Evolutionary conservation across 2,113 vertebrate species (phyloP).

Genomic region (Muscicapa adusta): DNA sequence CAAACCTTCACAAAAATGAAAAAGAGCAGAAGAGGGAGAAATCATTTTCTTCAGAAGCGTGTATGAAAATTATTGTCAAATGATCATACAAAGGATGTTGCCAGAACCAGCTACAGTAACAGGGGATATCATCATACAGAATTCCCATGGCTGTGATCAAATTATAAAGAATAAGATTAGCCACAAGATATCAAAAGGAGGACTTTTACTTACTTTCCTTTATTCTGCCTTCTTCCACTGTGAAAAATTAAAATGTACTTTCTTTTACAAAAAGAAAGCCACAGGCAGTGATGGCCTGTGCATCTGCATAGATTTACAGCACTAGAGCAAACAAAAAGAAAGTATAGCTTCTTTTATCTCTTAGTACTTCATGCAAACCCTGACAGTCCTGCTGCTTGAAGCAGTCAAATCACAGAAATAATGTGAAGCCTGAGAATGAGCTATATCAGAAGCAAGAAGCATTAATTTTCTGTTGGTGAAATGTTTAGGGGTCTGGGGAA

Average conservation of each 20-base stretch:
- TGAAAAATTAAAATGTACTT: neutral
- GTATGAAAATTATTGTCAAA: neutral
- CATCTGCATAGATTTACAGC: neutral
- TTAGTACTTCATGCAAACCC: neutral
- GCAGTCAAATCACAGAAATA: neutral
- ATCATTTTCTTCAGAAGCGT: neutral
- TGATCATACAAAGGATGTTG: neutral
- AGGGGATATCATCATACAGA: neutral
- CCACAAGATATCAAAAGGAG: neutral
- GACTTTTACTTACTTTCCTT: neutral
- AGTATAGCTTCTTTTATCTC: neutral
- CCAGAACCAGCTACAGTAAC: neutral
- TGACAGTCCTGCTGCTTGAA: neutral
- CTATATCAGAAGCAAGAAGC: neutral
- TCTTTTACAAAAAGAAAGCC: neutral
- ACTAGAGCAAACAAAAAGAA: neutral
- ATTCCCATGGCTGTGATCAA: neutral
- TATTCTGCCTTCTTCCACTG: neutral
- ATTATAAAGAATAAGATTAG: neutral
- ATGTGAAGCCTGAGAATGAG: neutral
- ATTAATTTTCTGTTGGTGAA: neutral
- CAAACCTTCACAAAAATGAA: neutral
- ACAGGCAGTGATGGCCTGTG: neutral
- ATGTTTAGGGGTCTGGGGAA: neutral
- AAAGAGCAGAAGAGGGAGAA: neutral